phyloP scores from a whole-genome alignment of 2,797 vertebrate genomes.

The Leuciscus waleckii region DNA sequence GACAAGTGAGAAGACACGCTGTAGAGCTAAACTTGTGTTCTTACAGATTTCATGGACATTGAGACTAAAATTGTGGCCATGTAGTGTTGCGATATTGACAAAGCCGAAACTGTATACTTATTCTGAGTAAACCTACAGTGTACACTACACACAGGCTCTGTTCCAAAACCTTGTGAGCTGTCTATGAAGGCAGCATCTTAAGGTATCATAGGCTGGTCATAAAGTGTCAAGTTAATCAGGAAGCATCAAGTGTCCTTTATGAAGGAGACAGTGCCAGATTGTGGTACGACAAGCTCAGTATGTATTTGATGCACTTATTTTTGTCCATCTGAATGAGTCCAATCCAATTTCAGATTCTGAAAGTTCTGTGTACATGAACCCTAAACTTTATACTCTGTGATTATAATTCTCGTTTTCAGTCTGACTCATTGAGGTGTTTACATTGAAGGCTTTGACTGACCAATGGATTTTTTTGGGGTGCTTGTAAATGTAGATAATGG shows the following conservation, averaged over 20 bases:
- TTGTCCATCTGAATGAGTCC: not conserved
- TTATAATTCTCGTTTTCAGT: not conserved
- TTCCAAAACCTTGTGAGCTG: not conserved
- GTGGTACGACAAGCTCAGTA: not conserved
- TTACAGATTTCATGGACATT: not conserved
- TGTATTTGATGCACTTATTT: not conserved
- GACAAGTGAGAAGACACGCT: not conserved
- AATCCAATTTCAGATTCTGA: not conserved
- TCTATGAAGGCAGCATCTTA: not conserved
- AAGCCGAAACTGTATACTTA: not conserved
- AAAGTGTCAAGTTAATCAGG: not conserved
- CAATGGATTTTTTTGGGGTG: not conserved
- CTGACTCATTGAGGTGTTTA: not conserved
- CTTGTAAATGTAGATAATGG: not conserved
- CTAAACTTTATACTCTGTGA: not conserved
- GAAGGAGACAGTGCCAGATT: not conserved
- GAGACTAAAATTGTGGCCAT: not conserved
- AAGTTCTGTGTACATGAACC: not conserved
- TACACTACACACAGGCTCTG: not conserved
- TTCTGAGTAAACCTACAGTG: not conserved
- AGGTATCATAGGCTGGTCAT: no score
- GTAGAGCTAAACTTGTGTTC: not conserved
- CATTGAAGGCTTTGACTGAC: not conserved
- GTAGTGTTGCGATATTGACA: not conserved
- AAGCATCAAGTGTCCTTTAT: not conserved